Evolutionary conservation across 2,113 vertebrate genomes (phyloP).

Genomic region (Vulpes lagopus): DNA sequence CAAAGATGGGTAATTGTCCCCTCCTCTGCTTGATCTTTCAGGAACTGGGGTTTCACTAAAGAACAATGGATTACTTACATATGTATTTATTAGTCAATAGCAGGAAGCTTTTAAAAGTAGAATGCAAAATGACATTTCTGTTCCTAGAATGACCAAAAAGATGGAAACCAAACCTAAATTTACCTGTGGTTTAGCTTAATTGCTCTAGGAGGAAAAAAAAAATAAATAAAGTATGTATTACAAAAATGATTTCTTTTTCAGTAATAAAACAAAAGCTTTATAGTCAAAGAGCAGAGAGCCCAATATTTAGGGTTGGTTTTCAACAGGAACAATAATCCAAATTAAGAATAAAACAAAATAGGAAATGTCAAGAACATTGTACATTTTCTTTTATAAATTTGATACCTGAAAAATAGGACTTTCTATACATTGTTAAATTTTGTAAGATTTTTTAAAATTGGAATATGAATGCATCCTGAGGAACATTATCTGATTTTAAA

Average conservation of each 20-base stretch:
- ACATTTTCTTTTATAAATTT: not conserved
- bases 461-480: not conserved
- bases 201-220: not conserved
- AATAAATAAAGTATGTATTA: not conserved
- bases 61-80: not conserved
- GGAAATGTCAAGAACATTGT: not conserved
- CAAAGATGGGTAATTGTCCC: not conserved
- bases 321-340: not conserved
- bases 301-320: conserved; percentile 23
- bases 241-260: not conserved
- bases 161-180: not conserved
- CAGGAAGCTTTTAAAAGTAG: not conserved
- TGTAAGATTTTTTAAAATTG: not conserved
- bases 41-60: not conserved
- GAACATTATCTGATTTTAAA: conserved; percentile 2
- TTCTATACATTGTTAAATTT: not conserved
- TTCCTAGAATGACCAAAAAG: not conserved
- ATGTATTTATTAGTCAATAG: not conserved
- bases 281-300: not conserved
- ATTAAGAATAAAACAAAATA: conserved; percentile 13
- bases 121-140: not conserved
- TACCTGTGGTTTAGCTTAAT: not conserved
- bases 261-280: not conserved
- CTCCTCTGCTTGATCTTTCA: not conserved
- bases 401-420: not conserved